Evolutionary conservation across 2,113 vertebrate genomes (phyloP), one percentile per base, ranked within the genome.

Genomic region (Pseudopodoces humilis): DNA sequence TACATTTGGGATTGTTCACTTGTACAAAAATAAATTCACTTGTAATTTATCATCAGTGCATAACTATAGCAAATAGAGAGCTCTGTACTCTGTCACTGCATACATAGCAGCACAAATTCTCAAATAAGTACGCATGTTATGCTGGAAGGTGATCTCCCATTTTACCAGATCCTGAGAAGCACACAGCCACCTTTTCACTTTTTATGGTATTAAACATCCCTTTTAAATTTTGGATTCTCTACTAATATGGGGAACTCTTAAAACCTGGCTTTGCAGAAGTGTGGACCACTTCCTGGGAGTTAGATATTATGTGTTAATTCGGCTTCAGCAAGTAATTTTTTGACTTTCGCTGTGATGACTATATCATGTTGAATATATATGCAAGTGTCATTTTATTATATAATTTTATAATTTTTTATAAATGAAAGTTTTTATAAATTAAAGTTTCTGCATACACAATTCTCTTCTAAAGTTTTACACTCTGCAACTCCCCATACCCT

Each of bases 11-110:
- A 86, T 93, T 95, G 84, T 92, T 95, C 87, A 77, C 76, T 92
- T 74, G 89, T 56, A 86, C 92, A 95, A 94, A 96, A 96, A 93
- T 92, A 94, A 93, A 95, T 95, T 90, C 87, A 74, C 71, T 80
- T 86, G 44, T 63, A 68, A 96, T 96, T 95, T 80, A 81, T 96
- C 92, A 83, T 74, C 47, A 37, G 71, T 37, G 28, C 87, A 92
- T 93, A 92, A 74, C 82, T 94, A 75, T 41, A 90, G 95, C 87
- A 95, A 92, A 78, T 20, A 83, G 71, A 86, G 92, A 80, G 92
- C 55, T 95, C 96, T 97, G 96, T 71, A 78, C 55, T 94, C 79
- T 78, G 82, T 94, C 93, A 92, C 80, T 86, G 47, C 3, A 3
- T 55, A 80, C 60, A 75, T 24, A 47, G 69, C 24, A 74, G 52